These are phyloP conservation scores for Caenorhabditis remanei DNA, from an alignment of 1,140 invertebrate species.

Conservation along the genomic window DNA sequence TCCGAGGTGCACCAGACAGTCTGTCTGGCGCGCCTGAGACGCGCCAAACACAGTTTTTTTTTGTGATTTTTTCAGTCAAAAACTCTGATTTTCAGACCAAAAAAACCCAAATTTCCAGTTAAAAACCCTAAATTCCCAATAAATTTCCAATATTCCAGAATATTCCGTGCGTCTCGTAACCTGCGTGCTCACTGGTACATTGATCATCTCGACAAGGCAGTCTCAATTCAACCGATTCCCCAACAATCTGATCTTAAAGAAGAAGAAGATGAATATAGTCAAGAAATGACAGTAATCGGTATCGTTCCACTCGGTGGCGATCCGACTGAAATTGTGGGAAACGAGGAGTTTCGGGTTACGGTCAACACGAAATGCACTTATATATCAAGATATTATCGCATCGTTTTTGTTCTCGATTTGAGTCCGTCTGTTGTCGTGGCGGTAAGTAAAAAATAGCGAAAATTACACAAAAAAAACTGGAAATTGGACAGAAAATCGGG, in stretches of 20 bases:
- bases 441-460: conserved; percentile 78
- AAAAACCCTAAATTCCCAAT: too few species aligned
- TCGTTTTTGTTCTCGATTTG: conserved; percentile 86
- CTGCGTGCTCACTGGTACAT: conserved; percentile 85
- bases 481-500: too few species aligned
- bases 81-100: too few species aligned
- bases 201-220: conserved; percentile 82
- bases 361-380: conserved; percentile 79
- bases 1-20: too few species aligned
- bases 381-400: conserved; percentile 82
- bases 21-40: too few species aligned
- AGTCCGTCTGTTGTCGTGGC: conserved; percentile 86
- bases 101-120: too few species aligned
- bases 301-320: conserved; percentile 58
- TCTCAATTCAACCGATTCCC: conserved; percentile 75
- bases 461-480: too few species aligned
- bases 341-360: conserved; percentile 77
- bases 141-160: not conserved
- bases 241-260: not conserved
- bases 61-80: too few species aligned
- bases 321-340: conserved; percentile 35
- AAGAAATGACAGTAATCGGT: conserved; percentile 66
- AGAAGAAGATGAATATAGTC: conserved; percentile 18
- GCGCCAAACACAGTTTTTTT: too few species aligned
- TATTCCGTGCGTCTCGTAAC: conserved; percentile 84